Percentiles rank a stretch among this genome's conserved stretches.
Evolutionary conservation across 2,797 vertebrate genomes (phyloP).

Genomic region (Acrossocheilus fasciatus): DNA sequence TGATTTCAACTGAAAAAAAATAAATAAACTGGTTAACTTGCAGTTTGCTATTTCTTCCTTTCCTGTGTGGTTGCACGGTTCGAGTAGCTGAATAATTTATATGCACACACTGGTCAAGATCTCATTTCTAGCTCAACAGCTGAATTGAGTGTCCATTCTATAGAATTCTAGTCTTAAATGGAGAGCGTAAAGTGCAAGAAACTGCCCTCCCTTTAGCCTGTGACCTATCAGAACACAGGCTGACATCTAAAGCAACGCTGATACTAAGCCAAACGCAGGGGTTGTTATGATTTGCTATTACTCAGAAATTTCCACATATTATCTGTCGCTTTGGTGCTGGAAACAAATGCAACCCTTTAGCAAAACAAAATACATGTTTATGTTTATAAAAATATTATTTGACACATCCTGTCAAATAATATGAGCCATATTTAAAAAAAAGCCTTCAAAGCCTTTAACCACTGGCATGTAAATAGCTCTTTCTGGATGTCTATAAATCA

Average conservation of each 20-base stretch:
- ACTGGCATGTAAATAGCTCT: background rate
- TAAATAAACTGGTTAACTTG: constrained; percentile 20
- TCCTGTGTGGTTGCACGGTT: constrained; percentile 39
- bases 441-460: background rate
- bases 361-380: background rate
- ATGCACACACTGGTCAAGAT: constrained; percentile 40
- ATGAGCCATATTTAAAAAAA: background rate
- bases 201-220: constrained; percentile 34
- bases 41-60: constrained; percentile 35
- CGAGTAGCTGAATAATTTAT: constrained; percentile 38
- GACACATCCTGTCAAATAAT: background rate
- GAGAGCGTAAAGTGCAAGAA: constrained; percentile 4
- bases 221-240: constrained; percentile 46
- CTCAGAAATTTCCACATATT: constrained; percentile 21
- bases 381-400: background rate
- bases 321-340: background rate
- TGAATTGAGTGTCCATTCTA: constrained; percentile 26
- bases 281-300: constrained; percentile 3
- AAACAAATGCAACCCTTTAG: background rate
- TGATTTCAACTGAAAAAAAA: constrained; percentile 14
- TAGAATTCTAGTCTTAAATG: constrained; percentile 25
- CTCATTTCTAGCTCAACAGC: constrained; percentile 32
- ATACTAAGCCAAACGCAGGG: background rate
- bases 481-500: background rate
- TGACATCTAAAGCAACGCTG: constrained; percentile 12